Percentiles rank a stretch among this genome's conserved stretches.
phyloP scores from a whole-genome alignment of 2,888 invertebrate genomes.

The Ophraella communa region DNA sequence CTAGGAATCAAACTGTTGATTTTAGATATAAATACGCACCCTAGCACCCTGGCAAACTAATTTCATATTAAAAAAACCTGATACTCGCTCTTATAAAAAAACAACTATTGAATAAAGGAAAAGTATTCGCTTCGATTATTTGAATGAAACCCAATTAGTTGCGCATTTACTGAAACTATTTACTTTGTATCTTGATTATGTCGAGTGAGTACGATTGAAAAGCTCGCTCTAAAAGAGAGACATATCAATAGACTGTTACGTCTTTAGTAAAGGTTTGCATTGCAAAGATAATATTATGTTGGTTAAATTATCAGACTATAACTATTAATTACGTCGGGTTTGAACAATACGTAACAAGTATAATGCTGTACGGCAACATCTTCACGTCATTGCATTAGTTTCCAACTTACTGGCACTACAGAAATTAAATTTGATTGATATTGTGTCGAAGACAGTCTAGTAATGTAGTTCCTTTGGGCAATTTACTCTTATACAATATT shows the following conservation, averaged over 20 bases:
- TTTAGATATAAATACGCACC: no score
- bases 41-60: no score
- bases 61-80: no score
- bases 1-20: no score
- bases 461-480: slow-evolving; percentile 12
- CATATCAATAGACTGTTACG: slow-evolving; percentile 9
- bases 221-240: not conserved
- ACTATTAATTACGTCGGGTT: slow-evolving; percentile 20
- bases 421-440: slow-evolving; percentile 29
- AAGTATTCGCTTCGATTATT: no score
- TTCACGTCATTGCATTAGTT: slow-evolving; percentile 6
- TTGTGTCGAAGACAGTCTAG: slow-evolving; percentile 16
- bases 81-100: no score
- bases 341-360: slow-evolving; percentile 19
- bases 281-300: slow-evolving; percentile 17
- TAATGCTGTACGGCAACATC: not conserved
- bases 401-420: slow-evolving; percentile 23
- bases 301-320: slow-evolving; percentile 10
- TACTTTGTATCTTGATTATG: no score
- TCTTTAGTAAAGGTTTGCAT: slow-evolving; percentile 4
- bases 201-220: not conserved
- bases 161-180: no score
- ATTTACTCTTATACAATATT: slow-evolving; percentile 15
- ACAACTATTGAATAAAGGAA: no score
- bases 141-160: no score